These are phyloP conservation scores for Tromatobia lineatoria DNA, from an alignment of 2,888 invertebrate species.

Conservation along the genomic window DNA sequence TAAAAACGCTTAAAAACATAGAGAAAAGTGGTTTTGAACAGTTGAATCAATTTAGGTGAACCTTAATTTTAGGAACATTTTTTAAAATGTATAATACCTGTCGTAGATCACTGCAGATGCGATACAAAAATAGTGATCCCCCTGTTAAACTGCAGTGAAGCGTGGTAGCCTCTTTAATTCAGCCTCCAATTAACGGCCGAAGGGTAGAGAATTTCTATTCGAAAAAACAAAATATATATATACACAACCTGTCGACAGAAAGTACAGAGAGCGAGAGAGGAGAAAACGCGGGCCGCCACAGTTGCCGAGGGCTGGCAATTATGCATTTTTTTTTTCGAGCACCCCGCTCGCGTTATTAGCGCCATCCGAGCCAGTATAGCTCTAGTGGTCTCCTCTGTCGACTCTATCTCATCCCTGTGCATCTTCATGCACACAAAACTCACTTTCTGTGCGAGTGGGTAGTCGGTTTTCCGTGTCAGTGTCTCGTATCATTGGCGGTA, in stretches of 20 bases:
- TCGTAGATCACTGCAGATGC: background rate
- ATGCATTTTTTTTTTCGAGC: constrained; percentile 74
- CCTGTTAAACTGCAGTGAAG: constrained; percentile 44
- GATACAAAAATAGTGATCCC: constrained; percentile 55
- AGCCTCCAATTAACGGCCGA: constrained; percentile 80
- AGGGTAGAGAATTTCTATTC: constrained; percentile 75
- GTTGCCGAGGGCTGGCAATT: constrained; percentile 78
- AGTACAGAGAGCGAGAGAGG: constrained; percentile 15
- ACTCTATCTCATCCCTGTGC: constrained; percentile 21
- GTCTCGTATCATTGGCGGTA: constrained; percentile 57
- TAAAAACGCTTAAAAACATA: too few species aligned
- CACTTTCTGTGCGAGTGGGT: constrained; percentile 54
- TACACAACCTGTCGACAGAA: constrained; percentile 21
- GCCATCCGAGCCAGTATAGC: constrained; percentile 74
- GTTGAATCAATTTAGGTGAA: background rate
- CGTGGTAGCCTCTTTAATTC: constrained; percentile 79
- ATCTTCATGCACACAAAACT: background rate
- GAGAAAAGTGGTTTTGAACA: too few species aligned
- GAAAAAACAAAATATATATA: constrained; percentile 58
- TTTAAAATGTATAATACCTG: background rate
- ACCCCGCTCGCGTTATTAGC: constrained; percentile 79
- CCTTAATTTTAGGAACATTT: too few species aligned
- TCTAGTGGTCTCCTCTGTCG: constrained; percentile 23
- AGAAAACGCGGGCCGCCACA: constrained; percentile 51
- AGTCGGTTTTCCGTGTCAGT: constrained; percentile 64